Percentiles rank a stretch among this genome's conserved stretches.
Conservation (phyloP, 2,888 invertebrate genomes). For the Pheosia tremula region DNA sequence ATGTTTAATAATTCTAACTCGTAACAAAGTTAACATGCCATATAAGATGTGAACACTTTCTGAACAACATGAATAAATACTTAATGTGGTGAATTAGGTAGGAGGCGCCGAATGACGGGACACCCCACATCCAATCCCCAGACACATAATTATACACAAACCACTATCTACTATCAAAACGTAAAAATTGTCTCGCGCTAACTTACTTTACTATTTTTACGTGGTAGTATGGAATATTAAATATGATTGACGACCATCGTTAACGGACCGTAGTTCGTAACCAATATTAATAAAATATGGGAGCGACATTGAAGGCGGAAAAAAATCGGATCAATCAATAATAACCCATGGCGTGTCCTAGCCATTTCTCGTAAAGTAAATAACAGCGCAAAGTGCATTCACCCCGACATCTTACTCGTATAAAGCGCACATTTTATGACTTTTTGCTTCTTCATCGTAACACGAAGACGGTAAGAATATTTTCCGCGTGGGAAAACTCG, state of each 20-base stretch:
- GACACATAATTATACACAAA: slow-evolving; percentile 58
- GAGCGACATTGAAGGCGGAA: slow-evolving; percentile 42
- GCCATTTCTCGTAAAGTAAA: slow-evolving; percentile 49
- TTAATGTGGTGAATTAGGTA: slow-evolving; percentile 43
- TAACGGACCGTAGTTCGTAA: slow-evolving; percentile 39
- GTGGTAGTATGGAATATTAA: slow-evolving; percentile 42
- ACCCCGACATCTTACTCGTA: slow-evolving; percentile 40
- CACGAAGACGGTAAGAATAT: slow-evolving; percentile 59
- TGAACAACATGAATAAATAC: slow-evolving; percentile 41
- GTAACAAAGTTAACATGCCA: slow-evolving; percentile 22
- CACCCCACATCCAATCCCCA: slow-evolving; percentile 38
- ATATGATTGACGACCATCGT: slow-evolving; percentile 61
- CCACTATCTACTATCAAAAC: slow-evolving; percentile 46
- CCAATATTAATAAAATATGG: slow-evolving; percentile 34
- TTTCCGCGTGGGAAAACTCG: slow-evolving; percentile 62
- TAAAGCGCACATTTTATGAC: slow-evolving; percentile 51
- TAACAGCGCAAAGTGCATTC: slow-evolving; percentile 52
- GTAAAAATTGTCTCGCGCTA: slow-evolving; percentile 43
- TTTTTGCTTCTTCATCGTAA: slow-evolving; percentile 54
- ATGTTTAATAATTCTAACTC: slow-evolving; percentile 18
- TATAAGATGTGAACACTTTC: slow-evolving; percentile 34
- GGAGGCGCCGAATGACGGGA: slow-evolving; percentile 29
- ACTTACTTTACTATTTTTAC: slow-evolving; percentile 45
- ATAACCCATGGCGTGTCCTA: slow-evolving; percentile 52
- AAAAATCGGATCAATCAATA: slow-evolving; percentile 69